These are phyloP conservation scores for Unio pictorum DNA, from an alignment of 2,888 invertebrate species.

Conservation along the genomic window DNA sequence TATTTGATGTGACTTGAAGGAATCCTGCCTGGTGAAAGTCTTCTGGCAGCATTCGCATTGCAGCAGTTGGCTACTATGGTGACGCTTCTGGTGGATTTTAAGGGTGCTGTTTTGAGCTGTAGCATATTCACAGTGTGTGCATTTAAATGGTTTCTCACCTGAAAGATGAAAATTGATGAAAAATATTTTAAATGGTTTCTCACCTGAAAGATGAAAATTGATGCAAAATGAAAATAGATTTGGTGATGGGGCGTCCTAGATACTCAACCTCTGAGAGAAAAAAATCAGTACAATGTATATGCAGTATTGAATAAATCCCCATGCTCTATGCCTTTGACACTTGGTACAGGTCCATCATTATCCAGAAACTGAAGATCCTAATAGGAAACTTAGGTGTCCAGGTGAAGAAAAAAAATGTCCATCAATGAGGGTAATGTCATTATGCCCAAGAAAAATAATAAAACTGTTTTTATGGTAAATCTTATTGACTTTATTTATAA, in stretches of 20 bases:
- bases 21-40: constrained; percentile 38
- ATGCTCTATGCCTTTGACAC: too few species aligned
- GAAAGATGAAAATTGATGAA: constrained; percentile 9
- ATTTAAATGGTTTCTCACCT: constrained; percentile 71
- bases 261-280: too few species aligned
- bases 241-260: not conserved
- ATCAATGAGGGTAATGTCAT: too few species aligned
- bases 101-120: constrained; percentile 71
- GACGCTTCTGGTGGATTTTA: constrained; percentile 69
- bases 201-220: constrained; percentile 53
- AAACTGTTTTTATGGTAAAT: too few species aligned
- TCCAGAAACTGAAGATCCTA: too few species aligned
- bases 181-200: constrained; percentile 66
- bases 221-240: not conserved
- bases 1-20: constrained; percentile 34
- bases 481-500: too few species aligned
- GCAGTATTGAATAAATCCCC: too few species aligned
- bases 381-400: too few species aligned
- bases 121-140: constrained; percentile 70
- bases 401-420: too few species aligned
- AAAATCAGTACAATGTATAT: too few species aligned
- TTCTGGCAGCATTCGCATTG: constrained; percentile 41
- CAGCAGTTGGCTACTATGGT: constrained; percentile 57
- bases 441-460: too few species aligned
- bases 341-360: too few species aligned